Base-by-base conservation (phyloP, 2,797 vertebrate species). In the Linurgus olivaceus region DNA sequence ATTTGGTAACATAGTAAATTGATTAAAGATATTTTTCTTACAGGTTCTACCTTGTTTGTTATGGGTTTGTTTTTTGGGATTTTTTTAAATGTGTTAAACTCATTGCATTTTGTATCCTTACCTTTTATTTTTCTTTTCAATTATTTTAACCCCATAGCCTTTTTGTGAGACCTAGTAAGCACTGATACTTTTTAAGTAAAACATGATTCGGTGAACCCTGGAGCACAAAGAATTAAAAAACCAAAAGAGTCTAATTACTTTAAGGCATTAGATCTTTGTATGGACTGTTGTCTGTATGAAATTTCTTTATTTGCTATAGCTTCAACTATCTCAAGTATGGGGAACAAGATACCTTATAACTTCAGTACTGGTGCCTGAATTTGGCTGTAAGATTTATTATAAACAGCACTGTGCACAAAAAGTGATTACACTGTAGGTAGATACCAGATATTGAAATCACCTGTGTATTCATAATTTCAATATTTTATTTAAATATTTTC, bases 91-190 rank as follows among this genome's bases (percentile, higher is more conserved):
- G 6, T 38, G 37, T 54, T 42, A 85, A 78, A 10, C 3, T 78
- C 1, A n/a, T 17, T 78, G 13, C 6, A 1, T 13, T 57, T 37
- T 63, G 4, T 78, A 18, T 35, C 17, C 20, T 37, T 83, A 31
- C 7, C 0, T 0, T 31, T 16, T 42, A 17, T 63, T 29, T 11
- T 24, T 19, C 1, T 45, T 35, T 37, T 37, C 9, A 52, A 3
- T 75, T 80, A 17, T 80, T 62, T 80, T 70, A 12, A 68, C 7
- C 15, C 2, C 14, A 24, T n/a, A 79, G 10, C 4, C 26, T 37
- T 86, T 79, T 73, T 68, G 6, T 6, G 11, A 67, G 33, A 61
- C 20, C 12, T 51, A 47, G 15, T 40, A 47, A 47, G 76, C 33
- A 44, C 18, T 73, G 70, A 37, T 45, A 24, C 6, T 65, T 24